A percentile compares a stretch with the other conserved stretches of the same genome.
phyloP scores from a whole-genome alignment of 1,140 invertebrate species.

The Bombus superbus region DNA sequence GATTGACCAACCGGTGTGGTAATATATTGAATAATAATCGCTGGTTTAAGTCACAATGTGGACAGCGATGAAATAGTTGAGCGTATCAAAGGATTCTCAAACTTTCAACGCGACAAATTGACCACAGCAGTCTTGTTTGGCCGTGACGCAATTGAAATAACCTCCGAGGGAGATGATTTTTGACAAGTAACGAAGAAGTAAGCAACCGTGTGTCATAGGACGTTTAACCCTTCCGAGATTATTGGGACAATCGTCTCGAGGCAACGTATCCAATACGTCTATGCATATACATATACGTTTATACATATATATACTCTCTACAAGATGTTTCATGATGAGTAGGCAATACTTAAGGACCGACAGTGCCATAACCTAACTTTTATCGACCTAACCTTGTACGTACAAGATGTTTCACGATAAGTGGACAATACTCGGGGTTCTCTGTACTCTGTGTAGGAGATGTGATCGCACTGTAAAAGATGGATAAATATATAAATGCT shows the following conservation, averaged over 20 bases:
- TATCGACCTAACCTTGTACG: rapidly evolving
- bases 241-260: too few relatives aligned
- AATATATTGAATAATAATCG: slow-evolving; percentile 21
- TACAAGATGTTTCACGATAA: too few relatives aligned
- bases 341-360: too few relatives aligned
- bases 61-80: background rate
- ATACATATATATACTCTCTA: too few relatives aligned
- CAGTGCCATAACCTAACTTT: too few relatives aligned
- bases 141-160: background rate
- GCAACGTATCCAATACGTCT: too few relatives aligned
- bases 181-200: background rate
- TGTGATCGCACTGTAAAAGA: too few relatives aligned
- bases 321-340: too few relatives aligned
- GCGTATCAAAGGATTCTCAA: background rate
- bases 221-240: background rate
- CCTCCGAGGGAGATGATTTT: background rate
- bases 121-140: background rate
- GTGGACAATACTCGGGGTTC: too few relatives aligned
- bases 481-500: too few relatives aligned
- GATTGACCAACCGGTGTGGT: slow-evolving; percentile 1
- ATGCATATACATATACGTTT: too few relatives aligned
- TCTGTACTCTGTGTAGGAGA: too few relatives aligned
- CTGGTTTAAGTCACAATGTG: slow-evolving; percentile 1
- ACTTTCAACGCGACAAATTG: background rate
- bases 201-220: background rate